phyloP scores from a whole-genome alignment of 2,797 vertebrate species.

The Anniella stebbinsi region DNA sequence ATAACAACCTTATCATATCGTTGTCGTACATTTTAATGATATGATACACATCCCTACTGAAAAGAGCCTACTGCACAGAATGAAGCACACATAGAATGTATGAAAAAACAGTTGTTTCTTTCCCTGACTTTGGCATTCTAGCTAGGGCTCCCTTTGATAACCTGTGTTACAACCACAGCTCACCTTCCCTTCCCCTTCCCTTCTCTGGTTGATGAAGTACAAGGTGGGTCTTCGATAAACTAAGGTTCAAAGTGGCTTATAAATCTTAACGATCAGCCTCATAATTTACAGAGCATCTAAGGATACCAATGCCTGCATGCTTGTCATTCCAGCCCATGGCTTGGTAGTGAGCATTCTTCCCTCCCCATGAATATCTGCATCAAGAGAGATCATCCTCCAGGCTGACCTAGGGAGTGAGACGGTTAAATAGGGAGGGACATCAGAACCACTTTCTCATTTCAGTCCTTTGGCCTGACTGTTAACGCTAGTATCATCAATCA shows the following conservation, averaged over 20 bases:
- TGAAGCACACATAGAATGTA: background rate
- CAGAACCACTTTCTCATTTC: constrained; percentile 42
- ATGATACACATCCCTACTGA: too few species aligned
- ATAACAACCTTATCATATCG: too few species aligned
- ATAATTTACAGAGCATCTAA: constrained; percentile 65
- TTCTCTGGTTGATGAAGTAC: constrained; percentile 56
- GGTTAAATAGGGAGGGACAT: constrained; percentile 49
- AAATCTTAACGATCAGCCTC: constrained; percentile 74
- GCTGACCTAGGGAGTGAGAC: constrained; percentile 17
- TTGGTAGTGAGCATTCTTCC: constrained; percentile 58
- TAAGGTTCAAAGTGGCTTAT: constrained; percentile 66
- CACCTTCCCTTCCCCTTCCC: constrained; percentile 64
- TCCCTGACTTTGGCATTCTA: constrained; percentile 64
- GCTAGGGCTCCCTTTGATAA: constrained; percentile 47
- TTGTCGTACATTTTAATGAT: too few species aligned
- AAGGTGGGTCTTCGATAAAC: constrained; percentile 58
- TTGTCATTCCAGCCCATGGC: constrained; percentile 63
- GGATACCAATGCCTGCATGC: constrained; percentile 72
- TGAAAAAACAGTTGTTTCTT: constrained; percentile 32
- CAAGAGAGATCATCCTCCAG: constrained; percentile 26
- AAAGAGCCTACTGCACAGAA: background rate
- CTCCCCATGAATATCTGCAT: constrained; percentile 44
- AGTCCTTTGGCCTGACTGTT: background rate
- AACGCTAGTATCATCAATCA: background rate
- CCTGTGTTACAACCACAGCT: constrained; percentile 48